phyloP scores from a whole-genome alignment of 2,113 vertebrate species.

The Struthidea cinerea region DNA sequence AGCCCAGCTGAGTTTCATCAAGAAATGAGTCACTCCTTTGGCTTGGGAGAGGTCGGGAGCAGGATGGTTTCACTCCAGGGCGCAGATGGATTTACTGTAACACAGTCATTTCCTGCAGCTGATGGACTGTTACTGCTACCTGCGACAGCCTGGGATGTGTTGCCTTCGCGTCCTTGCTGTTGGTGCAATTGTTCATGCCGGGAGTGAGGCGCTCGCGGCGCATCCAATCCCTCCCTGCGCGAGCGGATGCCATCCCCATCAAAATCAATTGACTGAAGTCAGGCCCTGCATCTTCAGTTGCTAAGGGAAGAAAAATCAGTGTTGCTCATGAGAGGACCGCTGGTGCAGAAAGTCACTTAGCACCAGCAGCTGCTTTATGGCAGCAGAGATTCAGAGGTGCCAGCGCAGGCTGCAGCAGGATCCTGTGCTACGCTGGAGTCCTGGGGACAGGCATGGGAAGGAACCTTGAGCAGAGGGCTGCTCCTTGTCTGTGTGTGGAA shows the following conservation, averaged over 20 bases:
- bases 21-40: background rate
- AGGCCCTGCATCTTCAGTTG: constrained; percentile 1
- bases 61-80: background rate
- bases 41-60: background rate
- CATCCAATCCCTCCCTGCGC: background rate
- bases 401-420: background rate
- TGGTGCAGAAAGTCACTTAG: constrained; percentile 50
- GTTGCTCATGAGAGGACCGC: background rate
- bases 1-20: background rate
- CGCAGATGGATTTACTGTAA: background rate
- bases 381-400: background rate
- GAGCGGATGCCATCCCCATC: background rate
- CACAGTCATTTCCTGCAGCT: background rate
- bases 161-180: background rate
- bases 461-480: background rate
- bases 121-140: background rate
- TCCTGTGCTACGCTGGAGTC: background rate
- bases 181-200: background rate
- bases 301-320: background rate
- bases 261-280: constrained; percentile 36
- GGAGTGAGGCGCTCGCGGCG: background rate
- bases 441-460: background rate
- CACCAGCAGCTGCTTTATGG: constrained; percentile 23
- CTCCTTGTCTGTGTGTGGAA: background rate
- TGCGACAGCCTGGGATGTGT: background rate